Percentiles rank a stretch among this genome's conserved stretches.
Evolutionary conservation across 2,888 invertebrate genomes (phyloP).

Genomic region (Mellilla xanthometata): DNA sequence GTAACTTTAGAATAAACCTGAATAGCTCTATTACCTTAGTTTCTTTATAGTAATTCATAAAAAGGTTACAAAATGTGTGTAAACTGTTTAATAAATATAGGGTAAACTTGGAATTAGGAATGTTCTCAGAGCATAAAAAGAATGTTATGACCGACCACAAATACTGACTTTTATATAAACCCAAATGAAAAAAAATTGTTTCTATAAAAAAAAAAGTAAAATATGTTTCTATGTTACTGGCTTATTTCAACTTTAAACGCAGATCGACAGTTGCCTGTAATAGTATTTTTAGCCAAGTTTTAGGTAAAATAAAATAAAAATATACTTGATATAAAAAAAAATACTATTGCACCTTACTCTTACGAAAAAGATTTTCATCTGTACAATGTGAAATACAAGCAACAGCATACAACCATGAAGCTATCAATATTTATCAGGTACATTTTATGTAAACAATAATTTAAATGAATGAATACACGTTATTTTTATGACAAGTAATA

Average conservation of each 20-base stretch:
- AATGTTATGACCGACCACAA: too few species aligned
- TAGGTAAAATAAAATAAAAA: not conserved
- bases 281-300: too few species aligned
- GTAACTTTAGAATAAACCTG: too few species aligned
- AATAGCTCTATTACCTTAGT: too few species aligned
- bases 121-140: too few species aligned
- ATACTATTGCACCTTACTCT: not conserved
- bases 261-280: too few species aligned
- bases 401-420: constrained; percentile 7
- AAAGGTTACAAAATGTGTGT: too few species aligned
- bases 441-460: constrained; percentile 15
- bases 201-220: not conserved
- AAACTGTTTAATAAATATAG: too few species aligned
- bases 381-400: not conserved
- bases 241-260: too few species aligned
- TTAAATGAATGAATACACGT: not conserved
- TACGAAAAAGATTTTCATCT: not conserved
- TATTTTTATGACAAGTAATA: not conserved
- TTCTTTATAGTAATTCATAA: too few species aligned
- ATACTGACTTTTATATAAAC: too few species aligned
- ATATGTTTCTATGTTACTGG: constrained; percentile 6
- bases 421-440: constrained; percentile 17
- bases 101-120: too few species aligned
- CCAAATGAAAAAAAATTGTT: not conserved
- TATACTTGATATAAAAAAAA: not conserved